Evolutionary conservation across 2,113 vertebrate species (phyloP), one percentile per base, ranked within the genome.

Genomic region (Pollimyrus isidori): DNA sequence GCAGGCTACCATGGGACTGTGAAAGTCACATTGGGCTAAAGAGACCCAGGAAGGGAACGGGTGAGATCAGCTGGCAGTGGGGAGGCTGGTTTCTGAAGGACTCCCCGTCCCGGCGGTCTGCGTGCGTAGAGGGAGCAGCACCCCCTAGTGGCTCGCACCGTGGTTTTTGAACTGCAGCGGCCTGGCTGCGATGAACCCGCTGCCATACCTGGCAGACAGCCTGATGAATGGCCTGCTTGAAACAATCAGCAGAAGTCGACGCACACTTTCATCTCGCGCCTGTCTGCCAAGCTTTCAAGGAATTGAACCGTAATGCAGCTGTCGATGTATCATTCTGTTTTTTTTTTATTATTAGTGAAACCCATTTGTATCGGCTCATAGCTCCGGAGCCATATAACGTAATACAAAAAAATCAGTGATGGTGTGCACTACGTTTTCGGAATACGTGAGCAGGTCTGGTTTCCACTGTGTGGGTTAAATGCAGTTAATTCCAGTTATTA

Each of bases 141-240:
- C 35, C 73, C 30, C 73, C 30, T 42, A 35, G 30, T 39, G 35
- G 73, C 35, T 80, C 1, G 15, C 73, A 6, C 7, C 15, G 1
- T 21, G 73, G 35, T 48, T 3, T 39, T 86, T 17, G 89, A 85
- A 85, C 46, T 46, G 42, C 45, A 13, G 9, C 46, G 23, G 42
- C 4, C 82, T 26, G 46, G 21, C 21, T 10, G 23, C 42, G 0
- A 7, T 80, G 82, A 26, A 48, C 21, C 46, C 42, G 7, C 82
- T 3, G 45, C 9, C 42, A 10, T 49, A 23, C 7, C 19, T 49
- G 45, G 11, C 45, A n/a, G 82, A 26, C 82, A 85, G 82, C 82
- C 82, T 85, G 82, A 85, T 85, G 39, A 85, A 85, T 85, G 82
- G 46, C 45, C 82, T n/a, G 42, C 45, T 85, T 23, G n/a, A 85